Base-by-base conservation (phyloP, 2,113 vertebrate genomes). In the Oncorhynchus masou region DNA sequence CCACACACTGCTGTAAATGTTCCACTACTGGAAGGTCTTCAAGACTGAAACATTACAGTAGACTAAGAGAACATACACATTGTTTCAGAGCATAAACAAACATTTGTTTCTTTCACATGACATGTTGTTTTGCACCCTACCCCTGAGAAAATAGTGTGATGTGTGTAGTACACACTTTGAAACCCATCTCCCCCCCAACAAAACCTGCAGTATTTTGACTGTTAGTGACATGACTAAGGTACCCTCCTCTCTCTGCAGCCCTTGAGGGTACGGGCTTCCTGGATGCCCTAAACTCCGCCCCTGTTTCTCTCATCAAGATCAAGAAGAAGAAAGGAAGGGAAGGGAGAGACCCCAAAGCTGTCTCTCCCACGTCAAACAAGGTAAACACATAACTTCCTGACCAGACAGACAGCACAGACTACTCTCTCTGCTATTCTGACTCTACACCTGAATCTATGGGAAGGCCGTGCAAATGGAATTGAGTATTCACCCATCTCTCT, bases 241-340 rank as follows among this genome's bases (percentile, higher is more conserved):
- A 81, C 12, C 70, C 22, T 4, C n/a, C 57, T 29, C 4, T 45
- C 20, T 70, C 48, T 67, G 1, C 85, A 98, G 97, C 97, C 0
- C 98, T 98, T 94, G 97, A 99, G 79, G 95, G 94, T 9, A 93
- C 96, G 1, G 96, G 95, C 11, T 99, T 99, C 87, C 87, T 98
- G 27, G 97, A 98, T 12, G 97, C 97, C 2, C 94, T 99, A 64
- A 99, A 99, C 83, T 99, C 97, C 0, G 97, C 97, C 3, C 97
- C 97, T 1, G 92, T 98, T n/a, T 95, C 96, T 0, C 96, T 96
- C 24, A 95, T 97, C 84, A 99, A 98, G 86, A 98, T 98, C 84
- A 99, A 98, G 82, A 99, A 99, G 90, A 99, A 99, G 87, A 98
- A 98, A 75, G 0, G 82, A 0, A 0, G 51, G 5, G 7, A 84